Conservation (phyloP, 2,113 vertebrate species). For the Ailuropoda melanoleuca region DNA sequence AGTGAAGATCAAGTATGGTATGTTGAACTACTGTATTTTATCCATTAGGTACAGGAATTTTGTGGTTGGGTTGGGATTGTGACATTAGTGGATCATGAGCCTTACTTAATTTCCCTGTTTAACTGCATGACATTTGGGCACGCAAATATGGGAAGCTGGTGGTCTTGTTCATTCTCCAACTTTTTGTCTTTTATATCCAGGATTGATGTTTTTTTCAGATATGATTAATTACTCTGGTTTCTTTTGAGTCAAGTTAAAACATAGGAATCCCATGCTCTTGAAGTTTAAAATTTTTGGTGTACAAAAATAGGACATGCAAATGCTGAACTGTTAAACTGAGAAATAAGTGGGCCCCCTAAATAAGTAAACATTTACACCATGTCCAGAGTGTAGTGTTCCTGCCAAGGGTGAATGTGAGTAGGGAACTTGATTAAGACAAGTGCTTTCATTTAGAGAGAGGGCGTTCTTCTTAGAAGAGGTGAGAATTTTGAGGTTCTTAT, state of each 20-base stretch:
- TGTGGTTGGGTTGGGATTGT: not conserved
- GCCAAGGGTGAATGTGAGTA: constrained; percentile 17
- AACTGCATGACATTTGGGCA: not conserved
- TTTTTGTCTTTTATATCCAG: not conserved
- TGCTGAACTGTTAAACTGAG: constrained; percentile 11
- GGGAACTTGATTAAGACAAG: constrained; percentile 15
- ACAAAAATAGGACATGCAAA: constrained; percentile 16
- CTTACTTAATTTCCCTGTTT: not conserved
- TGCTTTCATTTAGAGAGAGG: not conserved
- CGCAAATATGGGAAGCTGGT: not conserved
- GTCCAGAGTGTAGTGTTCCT: constrained; percentile 28
- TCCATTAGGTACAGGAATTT: not conserved
- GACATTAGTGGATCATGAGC: not conserved
- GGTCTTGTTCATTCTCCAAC: not conserved
- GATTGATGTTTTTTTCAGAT: not conserved
- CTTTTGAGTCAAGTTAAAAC: constrained; percentile 50
- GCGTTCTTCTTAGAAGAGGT: not conserved
- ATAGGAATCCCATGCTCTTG: not conserved
- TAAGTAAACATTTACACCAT: constrained; percentile 38
- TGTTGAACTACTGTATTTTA: not conserved
- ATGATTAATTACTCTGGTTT: constrained; percentile 23
- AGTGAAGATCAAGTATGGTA: not conserved
- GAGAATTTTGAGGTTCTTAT: not conserved
- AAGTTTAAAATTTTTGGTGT: constrained; percentile 8
- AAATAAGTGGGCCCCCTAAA: constrained; percentile 32